phyloP scores from a whole-genome alignment of 2,888 invertebrate species.

The Eupeodes luniger region DNA sequence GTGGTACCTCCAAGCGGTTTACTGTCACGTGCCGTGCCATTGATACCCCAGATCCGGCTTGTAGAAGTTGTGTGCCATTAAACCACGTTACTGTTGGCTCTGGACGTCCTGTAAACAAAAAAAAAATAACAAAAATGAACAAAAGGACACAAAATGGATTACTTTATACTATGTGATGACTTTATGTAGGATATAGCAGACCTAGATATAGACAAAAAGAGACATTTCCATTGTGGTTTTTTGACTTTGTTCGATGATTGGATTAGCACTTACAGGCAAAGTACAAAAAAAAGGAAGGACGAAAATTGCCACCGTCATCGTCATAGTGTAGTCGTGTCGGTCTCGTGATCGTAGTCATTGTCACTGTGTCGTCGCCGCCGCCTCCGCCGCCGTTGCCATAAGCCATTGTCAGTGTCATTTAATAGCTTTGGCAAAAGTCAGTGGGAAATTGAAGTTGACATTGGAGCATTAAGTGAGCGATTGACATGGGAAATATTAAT shows the following conservation, averaged over 20 bases:
- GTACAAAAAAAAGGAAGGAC: conserved; percentile 36
- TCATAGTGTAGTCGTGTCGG: no score
- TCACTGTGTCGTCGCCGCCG: background rate
- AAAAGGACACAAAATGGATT: conserved; percentile 53
- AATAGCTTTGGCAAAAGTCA: conserved; percentile 29
- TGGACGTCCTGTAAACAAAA: conserved; percentile 88
- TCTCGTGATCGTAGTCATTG: background rate
- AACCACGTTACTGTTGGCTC: conserved; percentile 94
- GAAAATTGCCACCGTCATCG: conserved; percentile 44
- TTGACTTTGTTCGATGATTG: conserved; percentile 67
- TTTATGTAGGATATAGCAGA: background rate
- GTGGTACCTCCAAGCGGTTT: conserved; percentile 90
- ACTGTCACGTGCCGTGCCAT: conserved; percentile 91
- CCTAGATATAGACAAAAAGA: conserved; percentile 32
- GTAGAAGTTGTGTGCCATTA: conserved; percentile 89
- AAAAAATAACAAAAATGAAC: conserved; percentile 6
- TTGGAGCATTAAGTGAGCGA: conserved; percentile 47
- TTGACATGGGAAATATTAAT: conserved; percentile 71
- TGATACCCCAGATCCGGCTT: conserved; percentile 89
- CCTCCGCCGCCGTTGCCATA: background rate
- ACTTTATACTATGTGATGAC: conserved; percentile 38
- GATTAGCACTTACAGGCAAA: conserved; percentile 65
- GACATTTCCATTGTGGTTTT: conserved; percentile 60
- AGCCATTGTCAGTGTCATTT: conserved; percentile 40
- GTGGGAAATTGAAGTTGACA: conserved; percentile 67